Conservation (phyloP, 2,113 vertebrate species). For the Nerophis lumbriciformis region DNA sequence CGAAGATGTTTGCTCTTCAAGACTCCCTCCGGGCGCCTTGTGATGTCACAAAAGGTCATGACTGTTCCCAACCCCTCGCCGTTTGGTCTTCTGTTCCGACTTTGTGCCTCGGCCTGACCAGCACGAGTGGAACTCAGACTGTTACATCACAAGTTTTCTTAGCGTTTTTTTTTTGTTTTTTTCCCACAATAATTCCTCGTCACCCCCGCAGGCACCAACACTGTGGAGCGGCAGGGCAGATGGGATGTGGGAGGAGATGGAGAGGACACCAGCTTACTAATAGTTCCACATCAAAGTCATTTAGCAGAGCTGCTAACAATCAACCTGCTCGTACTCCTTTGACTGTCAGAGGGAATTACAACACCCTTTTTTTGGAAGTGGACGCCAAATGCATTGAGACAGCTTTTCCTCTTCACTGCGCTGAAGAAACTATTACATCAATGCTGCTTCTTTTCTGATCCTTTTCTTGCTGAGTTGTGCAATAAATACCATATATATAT, state of each 20-base stretch:
- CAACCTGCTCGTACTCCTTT: constrained; percentile 38
- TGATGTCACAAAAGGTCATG: constrained; percentile 41
- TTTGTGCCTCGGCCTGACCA: constrained; percentile 30
- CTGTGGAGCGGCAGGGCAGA: constrained; percentile 67
- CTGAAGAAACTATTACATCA: too few relatives aligned
- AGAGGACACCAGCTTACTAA: constrained; percentile 49
- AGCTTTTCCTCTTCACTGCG: neutral
- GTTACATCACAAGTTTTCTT: constrained; percentile 64
- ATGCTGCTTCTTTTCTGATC: too few relatives aligned
- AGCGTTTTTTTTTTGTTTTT: constrained; percentile 16
- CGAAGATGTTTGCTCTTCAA: constrained; percentile 41
- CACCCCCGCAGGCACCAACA: constrained; percentile 55
- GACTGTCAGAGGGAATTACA: constrained; percentile 49
- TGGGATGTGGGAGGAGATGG: constrained; percentile 69
- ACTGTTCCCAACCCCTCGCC: constrained; percentile 22
- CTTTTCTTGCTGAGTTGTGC: too few relatives aligned
- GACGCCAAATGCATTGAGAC: constrained; percentile 32
- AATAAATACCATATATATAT: too few relatives aligned
- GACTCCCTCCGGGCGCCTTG: constrained; percentile 25
- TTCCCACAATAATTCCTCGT: constrained; percentile 49
- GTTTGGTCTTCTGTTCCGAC: constrained; percentile 16
- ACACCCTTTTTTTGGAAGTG: constrained; percentile 39
- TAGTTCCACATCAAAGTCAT: constrained; percentile 57
- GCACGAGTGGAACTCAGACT: constrained; percentile 43
- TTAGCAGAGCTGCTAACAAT: constrained; percentile 25